Conservation (phyloP, 2,113 vertebrate genomes). For the Callopanchax toddi region DNA sequence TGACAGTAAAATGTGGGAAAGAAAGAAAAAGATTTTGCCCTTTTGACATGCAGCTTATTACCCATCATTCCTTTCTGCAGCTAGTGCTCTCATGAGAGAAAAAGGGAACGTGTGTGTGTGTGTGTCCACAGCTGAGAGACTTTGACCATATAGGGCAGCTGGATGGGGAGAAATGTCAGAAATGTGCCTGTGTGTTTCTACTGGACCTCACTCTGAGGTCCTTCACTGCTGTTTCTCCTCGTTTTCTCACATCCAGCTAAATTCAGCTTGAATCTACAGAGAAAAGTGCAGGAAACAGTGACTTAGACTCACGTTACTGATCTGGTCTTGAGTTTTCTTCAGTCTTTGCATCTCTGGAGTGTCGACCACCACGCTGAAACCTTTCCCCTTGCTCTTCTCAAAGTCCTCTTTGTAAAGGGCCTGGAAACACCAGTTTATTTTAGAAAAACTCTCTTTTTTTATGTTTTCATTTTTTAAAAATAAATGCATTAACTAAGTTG, state of each 20-base stretch:
- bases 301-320: slow-evolving; percentile 86
- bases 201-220: slow-evolving; percentile 33
- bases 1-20: slow-evolving; percentile 14
- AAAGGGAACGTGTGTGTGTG: slow-evolving; percentile 13
- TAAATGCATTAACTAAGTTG: too few species aligned
- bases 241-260: background rate
- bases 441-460: too few species aligned
- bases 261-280: too few species aligned
- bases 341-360: slow-evolving; percentile 93
- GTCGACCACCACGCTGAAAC: slow-evolving; percentile 91
- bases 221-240: slow-evolving; percentile 4
- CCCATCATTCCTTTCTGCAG: slow-evolving; percentile 60
- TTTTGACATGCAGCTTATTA: slow-evolving; percentile 51
- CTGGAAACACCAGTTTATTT: slow-evolving; percentile 63
- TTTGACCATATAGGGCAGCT: slow-evolving; percentile 76
- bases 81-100: slow-evolving; percentile 33
- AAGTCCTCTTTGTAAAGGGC: slow-evolving; percentile 97
- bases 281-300: too few species aligned
- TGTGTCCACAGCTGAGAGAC: slow-evolving; percentile 64
- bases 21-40: slow-evolving; percentile 15
- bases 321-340: slow-evolving; percentile 94
- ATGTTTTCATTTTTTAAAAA: too few species aligned
- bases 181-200: slow-evolving; percentile 54
- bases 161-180: slow-evolving; percentile 66
- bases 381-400: slow-evolving; percentile 94